Conservation (phyloP, 1,140 invertebrate species). For the Lasaia peninsularis region DNA sequence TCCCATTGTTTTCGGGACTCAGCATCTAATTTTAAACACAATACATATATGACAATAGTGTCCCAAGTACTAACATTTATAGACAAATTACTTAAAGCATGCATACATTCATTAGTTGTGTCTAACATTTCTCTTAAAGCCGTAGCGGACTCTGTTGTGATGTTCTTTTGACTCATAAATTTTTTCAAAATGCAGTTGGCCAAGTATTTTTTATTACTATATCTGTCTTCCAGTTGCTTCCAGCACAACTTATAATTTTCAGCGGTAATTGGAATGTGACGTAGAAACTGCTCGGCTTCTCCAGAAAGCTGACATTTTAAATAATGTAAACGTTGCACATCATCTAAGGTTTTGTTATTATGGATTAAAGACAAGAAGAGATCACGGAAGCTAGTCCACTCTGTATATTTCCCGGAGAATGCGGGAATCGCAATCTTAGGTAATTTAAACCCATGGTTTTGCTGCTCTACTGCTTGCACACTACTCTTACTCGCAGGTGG, state of each 20-base stretch:
- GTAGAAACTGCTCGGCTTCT: constrained; percentile 31
- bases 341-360: constrained; percentile 10
- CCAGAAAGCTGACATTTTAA: constrained; percentile 23
- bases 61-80: constrained; percentile 14
- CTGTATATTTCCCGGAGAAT: constrained; percentile 23
- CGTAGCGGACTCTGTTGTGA: constrained; percentile 6
- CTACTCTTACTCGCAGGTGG: background rate
- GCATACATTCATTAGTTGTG: constrained; percentile 20
- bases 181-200: constrained; percentile 21
- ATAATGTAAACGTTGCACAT: constrained; percentile 15
- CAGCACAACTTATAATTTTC: constrained; percentile 30
- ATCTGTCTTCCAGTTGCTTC: constrained; percentile 23
- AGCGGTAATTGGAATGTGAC: constrained; percentile 26
- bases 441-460: background rate
- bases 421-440: background rate
- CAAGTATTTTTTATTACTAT: constrained; percentile 34
- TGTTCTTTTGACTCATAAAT: constrained; percentile 25
- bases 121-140: constrained; percentile 14
- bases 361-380: constrained; percentile 27
- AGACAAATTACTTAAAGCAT: constrained; percentile 18
- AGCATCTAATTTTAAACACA: constrained; percentile 17
- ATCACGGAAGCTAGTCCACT: constrained; percentile 30
- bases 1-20: constrained; percentile 20
- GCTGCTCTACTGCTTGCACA: background rate
- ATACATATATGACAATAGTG: constrained; percentile 17